Evolutionary conservation across 2,888 invertebrate genomes (phyloP).

Genomic region (Melieria crassipennis): DNA sequence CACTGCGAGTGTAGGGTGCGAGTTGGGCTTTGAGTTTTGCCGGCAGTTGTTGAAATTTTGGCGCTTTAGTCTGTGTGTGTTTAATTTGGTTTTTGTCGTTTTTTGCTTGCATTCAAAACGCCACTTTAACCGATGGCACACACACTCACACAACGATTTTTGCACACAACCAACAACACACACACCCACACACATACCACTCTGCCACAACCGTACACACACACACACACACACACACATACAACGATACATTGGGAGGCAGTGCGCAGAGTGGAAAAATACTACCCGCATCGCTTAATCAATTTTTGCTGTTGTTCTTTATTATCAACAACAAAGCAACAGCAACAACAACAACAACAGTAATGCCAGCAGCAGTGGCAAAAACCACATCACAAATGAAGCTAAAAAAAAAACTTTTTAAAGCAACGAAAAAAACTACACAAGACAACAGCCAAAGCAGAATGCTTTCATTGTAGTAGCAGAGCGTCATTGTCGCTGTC

Average conservation of each 20-base stretch:
- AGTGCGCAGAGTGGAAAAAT: conserved; percentile 37
- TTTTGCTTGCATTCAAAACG: too few relatives aligned
- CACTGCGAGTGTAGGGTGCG: too few relatives aligned
- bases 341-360: conserved; percentile 45
- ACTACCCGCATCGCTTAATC: conserved; percentile 36
- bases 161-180: too few relatives aligned
- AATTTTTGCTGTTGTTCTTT: conserved; percentile 27
- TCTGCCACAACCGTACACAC: too few relatives aligned
- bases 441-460: conserved; percentile 28
- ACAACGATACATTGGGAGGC: conserved; percentile 1
- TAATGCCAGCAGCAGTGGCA: neutral
- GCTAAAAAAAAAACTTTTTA: conserved; percentile 6
- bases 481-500: too few relatives aligned
- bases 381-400: neutral
- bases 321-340: neutral
- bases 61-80: too few relatives aligned
- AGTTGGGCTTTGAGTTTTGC: too few relatives aligned
- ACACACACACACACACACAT: neutral
- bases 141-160: too few relatives aligned
- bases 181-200: neutral
- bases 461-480: neutral
- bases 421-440: conserved; percentile 42
- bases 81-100: too few relatives aligned
- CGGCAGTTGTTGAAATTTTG: too few relatives aligned
- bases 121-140: too few relatives aligned